phyloP scores from a whole-genome alignment of 2,113 vertebrate genomes.

The Oncorhynchus mykiss region DNA sequence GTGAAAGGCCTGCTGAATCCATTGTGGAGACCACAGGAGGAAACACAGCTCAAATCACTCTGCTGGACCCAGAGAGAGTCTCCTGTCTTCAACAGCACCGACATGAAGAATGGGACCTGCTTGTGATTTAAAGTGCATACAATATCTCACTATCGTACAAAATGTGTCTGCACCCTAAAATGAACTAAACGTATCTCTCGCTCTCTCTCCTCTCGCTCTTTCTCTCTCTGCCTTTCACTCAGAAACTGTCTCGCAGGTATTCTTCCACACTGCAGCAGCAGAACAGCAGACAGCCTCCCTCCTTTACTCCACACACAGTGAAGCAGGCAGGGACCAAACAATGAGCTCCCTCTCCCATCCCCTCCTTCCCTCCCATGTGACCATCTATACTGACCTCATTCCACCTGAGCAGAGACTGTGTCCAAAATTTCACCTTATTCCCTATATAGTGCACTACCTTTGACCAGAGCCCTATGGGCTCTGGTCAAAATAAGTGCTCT shows the following conservation, averaged over 20 bases:
- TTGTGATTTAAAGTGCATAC: not conserved
- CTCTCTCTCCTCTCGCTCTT: constrained; percentile 20
- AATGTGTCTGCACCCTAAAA: not conserved
- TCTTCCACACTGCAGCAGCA: not conserved
- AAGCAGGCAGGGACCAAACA: not conserved
- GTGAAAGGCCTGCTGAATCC: not conserved
- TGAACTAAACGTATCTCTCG: constrained; percentile 8
- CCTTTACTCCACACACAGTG: not conserved
- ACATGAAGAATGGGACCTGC: too few relatives aligned
- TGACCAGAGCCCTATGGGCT: too few relatives aligned
- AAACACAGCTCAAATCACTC: not conserved
- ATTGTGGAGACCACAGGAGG: not conserved
- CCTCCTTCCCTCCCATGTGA: constrained; percentile 7
- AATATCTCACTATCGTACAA: not conserved
- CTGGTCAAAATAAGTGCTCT: too few relatives aligned
- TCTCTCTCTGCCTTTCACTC: not conserved
- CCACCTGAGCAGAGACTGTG: constrained; percentile 42
- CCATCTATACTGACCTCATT: constrained; percentile 57
- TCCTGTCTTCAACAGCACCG: not conserved
- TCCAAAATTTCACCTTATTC: too few relatives aligned
- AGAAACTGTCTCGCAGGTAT: not conserved
- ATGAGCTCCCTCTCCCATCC: not conserved
- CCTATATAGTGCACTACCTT: too few relatives aligned
- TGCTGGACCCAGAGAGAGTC: not conserved
- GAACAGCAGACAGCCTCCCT: too few relatives aligned